A percentile compares a stretch with the other conserved stretches of the same genome.
phyloP scores from a whole-genome alignment of 2,113 vertebrate genomes.

The Burhinus bistriatus region DNA sequence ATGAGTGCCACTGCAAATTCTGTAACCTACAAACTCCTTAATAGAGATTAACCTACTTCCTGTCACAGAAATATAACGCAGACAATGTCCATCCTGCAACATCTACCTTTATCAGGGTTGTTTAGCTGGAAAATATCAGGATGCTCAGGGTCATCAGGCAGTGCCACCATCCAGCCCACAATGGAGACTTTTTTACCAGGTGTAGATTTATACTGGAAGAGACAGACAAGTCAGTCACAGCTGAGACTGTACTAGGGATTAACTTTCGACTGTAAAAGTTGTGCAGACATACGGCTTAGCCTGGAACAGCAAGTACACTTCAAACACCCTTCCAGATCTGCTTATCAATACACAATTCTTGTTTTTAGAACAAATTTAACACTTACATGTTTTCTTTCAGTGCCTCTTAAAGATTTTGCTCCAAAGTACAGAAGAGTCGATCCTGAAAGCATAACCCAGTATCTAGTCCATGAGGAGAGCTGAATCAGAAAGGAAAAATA shows the following conservation, averaged over 20 bases:
- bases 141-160: constrained; percentile 90
- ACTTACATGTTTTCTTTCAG: constrained; percentile 90
- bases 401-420: constrained; percentile 90
- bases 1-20: not conserved
- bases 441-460: constrained; percentile 90
- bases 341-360: not conserved
- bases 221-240: not conserved
- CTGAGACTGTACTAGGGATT: not conserved
- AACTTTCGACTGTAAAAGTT: not conserved
- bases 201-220: constrained; percentile 88
- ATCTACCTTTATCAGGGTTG: constrained; percentile 91
- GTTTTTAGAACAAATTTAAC: not conserved
- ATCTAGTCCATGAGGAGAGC: constrained; percentile 84
- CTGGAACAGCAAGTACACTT: not conserved
- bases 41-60: not conserved
- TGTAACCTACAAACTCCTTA: not conserved
- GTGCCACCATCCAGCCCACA: constrained; percentile 92
- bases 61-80: not conserved
- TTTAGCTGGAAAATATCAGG: constrained; percentile 95
- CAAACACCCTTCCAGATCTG: not conserved
- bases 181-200: constrained; percentile 91
- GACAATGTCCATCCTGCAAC: not conserved
- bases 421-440: constrained; percentile 90
- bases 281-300: not conserved
- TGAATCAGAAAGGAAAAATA: constrained; percentile 20